phyloP scores from a whole-genome alignment of 2,797 vertebrate species.

The Anomalospiza imberbis region DNA sequence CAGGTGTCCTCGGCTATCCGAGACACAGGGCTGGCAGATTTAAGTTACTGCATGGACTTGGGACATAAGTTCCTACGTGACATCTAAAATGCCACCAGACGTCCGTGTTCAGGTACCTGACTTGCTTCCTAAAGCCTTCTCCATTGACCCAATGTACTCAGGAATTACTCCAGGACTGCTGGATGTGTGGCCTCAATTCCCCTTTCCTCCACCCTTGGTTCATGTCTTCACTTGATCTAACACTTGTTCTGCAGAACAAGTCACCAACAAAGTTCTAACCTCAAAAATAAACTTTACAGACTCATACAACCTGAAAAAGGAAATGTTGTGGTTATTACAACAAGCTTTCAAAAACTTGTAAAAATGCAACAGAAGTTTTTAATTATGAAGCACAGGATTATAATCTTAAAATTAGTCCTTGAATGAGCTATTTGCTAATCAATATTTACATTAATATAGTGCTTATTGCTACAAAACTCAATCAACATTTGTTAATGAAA shows the following conservation, averaged over 20 bases:
- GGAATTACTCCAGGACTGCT: not conserved
- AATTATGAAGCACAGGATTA: not conserved
- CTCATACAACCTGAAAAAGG: not conserved
- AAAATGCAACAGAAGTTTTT: not conserved
- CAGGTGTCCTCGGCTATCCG: not conserved
- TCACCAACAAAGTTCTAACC: not conserved
- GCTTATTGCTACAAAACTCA: not conserved
- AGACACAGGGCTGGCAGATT: not conserved
- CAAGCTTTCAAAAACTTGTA: not conserved
- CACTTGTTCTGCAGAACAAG: not conserved
- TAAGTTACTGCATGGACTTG: rapidly evolving
- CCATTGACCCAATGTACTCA: rapidly evolving
- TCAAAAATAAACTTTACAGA: not conserved
- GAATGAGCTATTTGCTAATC: not conserved
- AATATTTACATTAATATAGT: not conserved
- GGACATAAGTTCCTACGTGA: not conserved
- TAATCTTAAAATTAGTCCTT: not conserved
- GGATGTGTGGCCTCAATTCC: not conserved
- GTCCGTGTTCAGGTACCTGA: not conserved
- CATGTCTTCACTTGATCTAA: not conserved
- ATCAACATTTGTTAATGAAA: not conserved
- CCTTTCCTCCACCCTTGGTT: not conserved
- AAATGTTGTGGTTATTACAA: not conserved
- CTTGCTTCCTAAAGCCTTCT: not conserved
- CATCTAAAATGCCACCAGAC: not conserved